Percentiles rank a stretch among this genome's conserved stretches.
phyloP scores from a whole-genome alignment of 2,113 vertebrate genomes.

The Ranitomeya variabilis region DNA sequence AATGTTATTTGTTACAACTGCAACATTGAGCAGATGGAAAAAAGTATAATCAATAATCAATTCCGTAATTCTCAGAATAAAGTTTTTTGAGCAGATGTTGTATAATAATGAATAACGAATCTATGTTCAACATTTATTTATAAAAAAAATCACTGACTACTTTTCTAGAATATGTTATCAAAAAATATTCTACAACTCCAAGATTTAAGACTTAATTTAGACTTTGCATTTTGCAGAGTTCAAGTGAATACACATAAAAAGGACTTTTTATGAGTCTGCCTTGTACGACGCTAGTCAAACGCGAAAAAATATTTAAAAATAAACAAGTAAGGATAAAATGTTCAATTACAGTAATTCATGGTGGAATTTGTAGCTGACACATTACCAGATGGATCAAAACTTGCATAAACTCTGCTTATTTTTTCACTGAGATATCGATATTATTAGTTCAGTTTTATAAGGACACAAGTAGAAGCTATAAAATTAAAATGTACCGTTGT shows the following conservation, averaged over 20 bases:
- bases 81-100: slow-evolving; percentile 25
- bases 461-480: slow-evolving; percentile 40
- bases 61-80: not conserved
- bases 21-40: not conserved
- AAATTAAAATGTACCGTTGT: slow-evolving; percentile 15
- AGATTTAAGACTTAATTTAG: slow-evolving; percentile 26
- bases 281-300: not conserved
- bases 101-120: slow-evolving; percentile 28
- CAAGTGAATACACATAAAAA: slow-evolving; percentile 24
- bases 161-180: slow-evolving; percentile 1
- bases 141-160: not conserved
- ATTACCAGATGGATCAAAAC: slow-evolving; percentile 31
- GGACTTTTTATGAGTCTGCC: slow-evolving; percentile 9
- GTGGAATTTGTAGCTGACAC: slow-evolving; percentile 22
- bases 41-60: not conserved
- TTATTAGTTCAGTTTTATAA: slow-evolving; percentile 39
- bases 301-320: slow-evolving; percentile 15
- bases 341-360: slow-evolving; percentile 50
- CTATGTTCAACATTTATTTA: slow-evolving; percentile 4
- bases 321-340: slow-evolving; percentile 35
- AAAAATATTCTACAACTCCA: slow-evolving; percentile 14
- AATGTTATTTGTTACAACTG: not conserved
- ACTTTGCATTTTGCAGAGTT: slow-evolving; percentile 9
- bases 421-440: slow-evolving; percentile 29
- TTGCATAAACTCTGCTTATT: slow-evolving; percentile 38